Percentiles rank a stretch among this genome's conserved stretches.
phyloP scores from a whole-genome alignment of 2,113 vertebrate species.

The Trematocara stigmaticum region DNA sequence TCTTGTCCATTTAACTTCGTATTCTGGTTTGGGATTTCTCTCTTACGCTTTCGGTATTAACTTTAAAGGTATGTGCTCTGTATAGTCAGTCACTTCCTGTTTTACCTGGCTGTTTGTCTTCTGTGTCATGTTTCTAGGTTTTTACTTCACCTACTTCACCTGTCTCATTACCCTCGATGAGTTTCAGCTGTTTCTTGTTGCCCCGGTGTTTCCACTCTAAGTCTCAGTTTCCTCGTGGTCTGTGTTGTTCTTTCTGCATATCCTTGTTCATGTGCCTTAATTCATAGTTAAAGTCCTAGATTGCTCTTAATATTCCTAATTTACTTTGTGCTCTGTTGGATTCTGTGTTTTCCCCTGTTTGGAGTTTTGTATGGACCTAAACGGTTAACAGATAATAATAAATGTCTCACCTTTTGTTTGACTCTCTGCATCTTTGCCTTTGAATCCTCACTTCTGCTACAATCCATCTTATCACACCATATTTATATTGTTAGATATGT shows the following conservation, averaged over 20 bases:
- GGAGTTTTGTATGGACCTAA: background rate
- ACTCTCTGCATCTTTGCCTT: background rate
- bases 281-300: background rate
- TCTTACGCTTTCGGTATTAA: rapidly evolving
- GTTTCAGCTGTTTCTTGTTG: background rate
- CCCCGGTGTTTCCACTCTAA: background rate
- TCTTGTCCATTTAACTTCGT: background rate
- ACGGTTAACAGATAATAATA: background rate
- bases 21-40: background rate
- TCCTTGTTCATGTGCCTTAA: background rate
- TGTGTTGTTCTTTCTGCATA: background rate
- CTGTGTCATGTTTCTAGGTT: background rate
- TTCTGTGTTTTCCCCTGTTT: background rate
- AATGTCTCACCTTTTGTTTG: background rate
- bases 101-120: background rate
- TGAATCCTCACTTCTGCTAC: background rate
- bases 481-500: background rate
- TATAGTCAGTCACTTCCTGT: background rate
- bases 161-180: background rate
- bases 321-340: background rate
- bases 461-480: background rate
- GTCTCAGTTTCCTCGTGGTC: background rate
- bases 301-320: background rate
- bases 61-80: background rate
- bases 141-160: background rate